phyloP scores from a whole-genome alignment of 2,888 invertebrate genomes.

The Iselma pallidipennis region DNA sequence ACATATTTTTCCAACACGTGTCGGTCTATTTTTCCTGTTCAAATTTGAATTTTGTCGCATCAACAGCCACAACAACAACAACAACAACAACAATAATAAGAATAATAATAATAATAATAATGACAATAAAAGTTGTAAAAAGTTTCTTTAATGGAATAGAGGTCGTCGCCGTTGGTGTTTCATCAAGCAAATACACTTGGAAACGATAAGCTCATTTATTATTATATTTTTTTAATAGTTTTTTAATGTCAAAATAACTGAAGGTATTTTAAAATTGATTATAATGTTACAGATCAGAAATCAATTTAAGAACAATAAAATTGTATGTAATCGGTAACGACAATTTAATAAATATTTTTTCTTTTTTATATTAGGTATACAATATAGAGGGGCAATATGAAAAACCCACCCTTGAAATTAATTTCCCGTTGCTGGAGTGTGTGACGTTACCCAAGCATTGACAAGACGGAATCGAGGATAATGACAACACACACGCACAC shows the following conservation, averaged over 20 bases:
- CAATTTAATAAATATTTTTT: not conserved
- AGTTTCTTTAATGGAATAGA: conserved; percentile 1
- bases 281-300: not conserved
- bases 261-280: conserved; percentile 5
- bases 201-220: conserved; percentile 12
- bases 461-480: not conserved
- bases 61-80: not conserved
- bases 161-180: conserved; percentile 19
- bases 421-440: not conserved
- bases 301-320: not conserved
- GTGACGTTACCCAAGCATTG: not conserved
- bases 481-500: not conserved
- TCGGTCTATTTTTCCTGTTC: not conserved
- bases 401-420: not conserved
- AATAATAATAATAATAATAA: not conserved
- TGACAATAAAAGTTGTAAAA: not conserved
- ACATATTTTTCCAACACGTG: not conserved
- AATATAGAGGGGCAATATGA: not conserved
- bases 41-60: not conserved
- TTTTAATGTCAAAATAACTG: conserved; percentile 27
- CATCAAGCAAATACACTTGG: conserved; percentile 14
- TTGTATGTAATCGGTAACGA: not conserved
- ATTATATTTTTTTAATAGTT: conserved; percentile 18
- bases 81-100: not conserved
- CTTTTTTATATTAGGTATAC: too few relatives aligned